Conservation (phyloP, 2,888 invertebrate species). For the Toxonevra muliebris region DNA sequence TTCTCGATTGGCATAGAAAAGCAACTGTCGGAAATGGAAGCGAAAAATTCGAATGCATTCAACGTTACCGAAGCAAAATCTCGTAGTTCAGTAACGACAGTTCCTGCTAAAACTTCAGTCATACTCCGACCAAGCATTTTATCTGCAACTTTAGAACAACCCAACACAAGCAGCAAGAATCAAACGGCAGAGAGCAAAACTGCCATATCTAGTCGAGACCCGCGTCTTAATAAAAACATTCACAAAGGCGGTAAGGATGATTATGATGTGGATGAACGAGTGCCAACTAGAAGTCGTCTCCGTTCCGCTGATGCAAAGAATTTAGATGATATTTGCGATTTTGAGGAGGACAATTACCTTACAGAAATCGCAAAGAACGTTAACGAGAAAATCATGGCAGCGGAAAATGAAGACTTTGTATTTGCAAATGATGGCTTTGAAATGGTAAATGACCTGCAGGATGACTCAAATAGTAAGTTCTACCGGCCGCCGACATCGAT, state of each 20-base stretch:
- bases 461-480: slow-evolving; percentile 42
- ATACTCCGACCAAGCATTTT: slow-evolving; percentile 56
- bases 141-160: slow-evolving; percentile 41
- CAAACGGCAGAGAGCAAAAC: slow-evolving; percentile 41
- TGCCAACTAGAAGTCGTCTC: slow-evolving; percentile 19
- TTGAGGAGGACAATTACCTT: slow-evolving; percentile 62
- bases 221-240: slow-evolving; percentile 62
- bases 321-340: slow-evolving; percentile 40
- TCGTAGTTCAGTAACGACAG: slow-evolving; percentile 22
- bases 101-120: slow-evolving; percentile 36
- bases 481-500: slow-evolving; percentile 60
- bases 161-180: slow-evolving; percentile 22
- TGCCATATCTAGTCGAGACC: slow-evolving; percentile 58
- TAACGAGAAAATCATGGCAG: slow-evolving; percentile 63
- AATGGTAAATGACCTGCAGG: slow-evolving; percentile 46
- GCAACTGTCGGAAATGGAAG: slow-evolving; percentile 47
- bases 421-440: slow-evolving; percentile 63
- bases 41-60: slow-evolving; percentile 42
- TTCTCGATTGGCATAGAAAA: slow-evolving; percentile 62
- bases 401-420: slow-evolving; percentile 61
- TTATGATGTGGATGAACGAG: slow-evolving; percentile 22
- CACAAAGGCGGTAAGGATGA: slow-evolving; percentile 51
- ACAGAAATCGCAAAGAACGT: slow-evolving; percentile 64
- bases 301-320: slow-evolving; percentile 28
- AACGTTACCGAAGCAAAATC: slow-evolving; percentile 33